phyloP scores from a whole-genome alignment of 2,113 vertebrate genomes.

The Aphyosemion australe region DNA sequence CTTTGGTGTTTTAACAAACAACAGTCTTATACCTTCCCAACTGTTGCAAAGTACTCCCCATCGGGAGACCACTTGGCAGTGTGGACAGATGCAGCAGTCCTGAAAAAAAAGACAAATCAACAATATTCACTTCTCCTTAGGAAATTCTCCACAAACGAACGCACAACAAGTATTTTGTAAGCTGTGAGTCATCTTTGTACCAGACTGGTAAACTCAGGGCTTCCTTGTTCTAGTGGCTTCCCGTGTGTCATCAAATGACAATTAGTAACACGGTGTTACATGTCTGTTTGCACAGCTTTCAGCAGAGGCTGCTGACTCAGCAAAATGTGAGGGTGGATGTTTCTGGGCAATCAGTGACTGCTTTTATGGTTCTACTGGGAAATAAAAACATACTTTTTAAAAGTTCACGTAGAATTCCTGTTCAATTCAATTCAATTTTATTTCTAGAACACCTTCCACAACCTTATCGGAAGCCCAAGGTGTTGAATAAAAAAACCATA shows the following conservation, averaged over 20 bases:
- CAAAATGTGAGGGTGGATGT: no score
- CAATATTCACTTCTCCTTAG: conserved; percentile 43
- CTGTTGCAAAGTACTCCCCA: conserved; percentile 97
- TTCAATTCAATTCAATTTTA: no score
- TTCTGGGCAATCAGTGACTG: no score
- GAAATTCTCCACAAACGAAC: not conserved
- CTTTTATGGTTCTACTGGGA: no score
- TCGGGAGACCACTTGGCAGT: conserved; percentile 97
- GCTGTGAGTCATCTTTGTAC: not conserved
- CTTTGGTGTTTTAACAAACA: not conserved
- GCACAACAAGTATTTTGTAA: not conserved
- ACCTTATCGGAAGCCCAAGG: no score
- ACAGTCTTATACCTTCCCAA: conserved; percentile 87
- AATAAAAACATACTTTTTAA: no score
- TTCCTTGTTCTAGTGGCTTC: conserved; percentile 34
- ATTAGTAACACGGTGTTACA: conserved; percentile 25
- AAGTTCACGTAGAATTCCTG: no score
- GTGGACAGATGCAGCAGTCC: conserved; percentile 93
- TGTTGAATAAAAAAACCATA: no score
- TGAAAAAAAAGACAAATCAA: conserved; percentile 61
- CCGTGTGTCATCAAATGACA: conserved; percentile 46
- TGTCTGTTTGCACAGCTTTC: conserved; percentile 34
- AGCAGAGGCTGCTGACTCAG: not conserved
- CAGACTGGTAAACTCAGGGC: not conserved
- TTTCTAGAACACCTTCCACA: no score